Conservation (phyloP, 2,113 vertebrate genomes). For the Bungarus multicinctus region DNA sequence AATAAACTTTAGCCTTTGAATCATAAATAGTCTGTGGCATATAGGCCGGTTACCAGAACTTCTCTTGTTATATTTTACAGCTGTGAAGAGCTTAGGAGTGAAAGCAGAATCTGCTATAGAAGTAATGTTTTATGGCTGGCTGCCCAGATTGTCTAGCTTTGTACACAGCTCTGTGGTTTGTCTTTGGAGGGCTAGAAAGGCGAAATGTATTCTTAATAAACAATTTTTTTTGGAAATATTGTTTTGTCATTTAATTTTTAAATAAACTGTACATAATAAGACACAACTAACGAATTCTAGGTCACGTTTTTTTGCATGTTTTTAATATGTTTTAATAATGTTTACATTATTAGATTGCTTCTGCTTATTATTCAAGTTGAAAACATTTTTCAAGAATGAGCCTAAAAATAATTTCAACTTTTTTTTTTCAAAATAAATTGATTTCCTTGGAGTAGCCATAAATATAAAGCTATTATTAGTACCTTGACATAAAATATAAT, state of each 20-base stretch:
- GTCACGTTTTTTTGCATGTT: neutral
- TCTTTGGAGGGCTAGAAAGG: slow-evolving; percentile 65
- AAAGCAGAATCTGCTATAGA: slow-evolving; percentile 72
- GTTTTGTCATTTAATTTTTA: neutral
- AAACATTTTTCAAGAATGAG: neutral
- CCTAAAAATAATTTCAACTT: neutral
- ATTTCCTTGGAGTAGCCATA: neutral
- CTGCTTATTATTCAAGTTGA: neutral
- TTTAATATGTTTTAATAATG: no score
- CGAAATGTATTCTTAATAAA: slow-evolving; percentile 67
- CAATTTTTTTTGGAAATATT: slow-evolving; percentile 42
- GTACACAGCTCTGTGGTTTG: slow-evolving; percentile 70
- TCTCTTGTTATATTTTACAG: slow-evolving; percentile 68
- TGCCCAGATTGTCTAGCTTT: slow-evolving; percentile 81
- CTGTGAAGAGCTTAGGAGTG: slow-evolving; percentile 67
- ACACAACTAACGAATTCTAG: neutral
- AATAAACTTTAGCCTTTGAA: slow-evolving; percentile 36
- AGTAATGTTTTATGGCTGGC: slow-evolving; percentile 81
- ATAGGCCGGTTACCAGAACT: slow-evolving; percentile 58
- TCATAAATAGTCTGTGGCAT: slow-evolving; percentile 41
- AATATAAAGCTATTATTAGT: neutral
- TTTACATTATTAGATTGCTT: neutral
- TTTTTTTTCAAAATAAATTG: neutral
- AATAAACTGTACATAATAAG: neutral
- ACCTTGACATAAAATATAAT: neutral